Percentiles rank a stretch among this genome's conserved stretches.
These are phyloP conservation scores for Noctilio leporinus DNA, from an alignment of 2,113 vertebrate genomes.

Conservation along the genomic window DNA sequence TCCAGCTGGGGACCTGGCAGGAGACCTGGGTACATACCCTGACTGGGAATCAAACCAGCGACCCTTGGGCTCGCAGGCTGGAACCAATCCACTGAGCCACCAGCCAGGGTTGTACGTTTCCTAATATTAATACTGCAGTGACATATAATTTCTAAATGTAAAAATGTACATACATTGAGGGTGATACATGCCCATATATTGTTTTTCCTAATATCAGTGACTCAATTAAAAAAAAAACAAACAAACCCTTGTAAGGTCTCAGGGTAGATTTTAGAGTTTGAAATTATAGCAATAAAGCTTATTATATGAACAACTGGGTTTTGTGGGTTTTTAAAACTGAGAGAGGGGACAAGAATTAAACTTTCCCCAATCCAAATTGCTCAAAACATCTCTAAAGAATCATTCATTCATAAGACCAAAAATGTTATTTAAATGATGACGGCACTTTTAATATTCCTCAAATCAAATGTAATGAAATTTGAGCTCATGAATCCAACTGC, in stretches of 20 bases:
- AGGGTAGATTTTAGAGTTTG: constrained; percentile 6
- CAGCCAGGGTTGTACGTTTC: not conserved
- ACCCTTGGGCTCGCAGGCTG: too few species aligned
- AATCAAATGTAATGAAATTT: constrained; percentile 17
- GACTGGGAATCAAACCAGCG: too few species aligned
- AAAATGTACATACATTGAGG: not conserved
- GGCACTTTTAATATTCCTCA: constrained; percentile 9
- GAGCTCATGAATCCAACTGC: not conserved
- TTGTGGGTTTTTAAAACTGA: constrained; percentile 7
- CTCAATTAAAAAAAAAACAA: not conserved
- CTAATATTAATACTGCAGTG: not conserved
- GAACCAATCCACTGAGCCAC: too few species aligned
- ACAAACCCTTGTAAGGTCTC: not conserved
- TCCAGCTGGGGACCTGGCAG: too few species aligned
- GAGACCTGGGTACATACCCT: too few species aligned
- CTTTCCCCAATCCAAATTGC: not conserved
- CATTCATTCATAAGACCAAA: not conserved
- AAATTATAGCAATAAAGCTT: not conserved
- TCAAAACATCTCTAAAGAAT: constrained; percentile 24
- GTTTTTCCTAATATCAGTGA: not conserved
- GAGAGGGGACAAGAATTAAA: constrained; percentile 11
- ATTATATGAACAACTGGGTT: not conserved
- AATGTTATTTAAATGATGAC: constrained; percentile 7
- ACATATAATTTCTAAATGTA: constrained; percentile 9
- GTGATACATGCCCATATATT: not conserved